phyloP scores from a whole-genome alignment of 2,797 vertebrate species.

The Capromys pilorides region DNA sequence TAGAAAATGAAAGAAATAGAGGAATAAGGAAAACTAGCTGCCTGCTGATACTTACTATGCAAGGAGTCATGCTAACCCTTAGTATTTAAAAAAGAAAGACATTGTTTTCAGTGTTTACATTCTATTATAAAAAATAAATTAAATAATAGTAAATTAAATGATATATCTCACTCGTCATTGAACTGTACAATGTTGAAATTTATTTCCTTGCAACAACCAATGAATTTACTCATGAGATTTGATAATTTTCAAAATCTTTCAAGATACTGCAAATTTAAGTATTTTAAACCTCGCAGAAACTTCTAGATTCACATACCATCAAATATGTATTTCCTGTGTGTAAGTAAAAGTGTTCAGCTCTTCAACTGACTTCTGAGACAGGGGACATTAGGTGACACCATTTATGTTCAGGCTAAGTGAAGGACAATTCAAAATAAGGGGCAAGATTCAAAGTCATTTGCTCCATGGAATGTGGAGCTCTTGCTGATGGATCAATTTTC shows the following conservation, averaged over 20 bases:
- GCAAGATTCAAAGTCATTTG: not conserved
- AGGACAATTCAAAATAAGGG: not conserved
- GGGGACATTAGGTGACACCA: too few relatives aligned
- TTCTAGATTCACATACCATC: not conserved
- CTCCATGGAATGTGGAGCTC: not conserved
- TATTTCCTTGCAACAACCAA: not conserved
- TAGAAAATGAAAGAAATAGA: not conserved
- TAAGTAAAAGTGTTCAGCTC: not conserved
- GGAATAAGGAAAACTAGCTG: not conserved
- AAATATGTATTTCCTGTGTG: not conserved
- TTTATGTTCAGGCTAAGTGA: not conserved
- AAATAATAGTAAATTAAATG: not conserved
- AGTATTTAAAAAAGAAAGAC: not conserved
- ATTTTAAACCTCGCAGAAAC: conserved; percentile 25
- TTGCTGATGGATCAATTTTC: not conserved
- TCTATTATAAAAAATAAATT: not conserved
- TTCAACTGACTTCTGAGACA: not conserved
- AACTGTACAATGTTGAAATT: not conserved
- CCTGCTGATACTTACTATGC: not conserved
- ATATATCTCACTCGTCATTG: not conserved
- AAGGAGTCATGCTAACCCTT: not conserved
- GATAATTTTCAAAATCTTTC: not conserved
- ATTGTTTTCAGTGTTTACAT: not conserved
- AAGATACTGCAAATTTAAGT: conserved; percentile 31
- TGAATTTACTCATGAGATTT: not conserved